Evolutionary conservation across 2,888 invertebrate genomes (phyloP).

Genomic region (Scaeva pyrastri): DNA sequence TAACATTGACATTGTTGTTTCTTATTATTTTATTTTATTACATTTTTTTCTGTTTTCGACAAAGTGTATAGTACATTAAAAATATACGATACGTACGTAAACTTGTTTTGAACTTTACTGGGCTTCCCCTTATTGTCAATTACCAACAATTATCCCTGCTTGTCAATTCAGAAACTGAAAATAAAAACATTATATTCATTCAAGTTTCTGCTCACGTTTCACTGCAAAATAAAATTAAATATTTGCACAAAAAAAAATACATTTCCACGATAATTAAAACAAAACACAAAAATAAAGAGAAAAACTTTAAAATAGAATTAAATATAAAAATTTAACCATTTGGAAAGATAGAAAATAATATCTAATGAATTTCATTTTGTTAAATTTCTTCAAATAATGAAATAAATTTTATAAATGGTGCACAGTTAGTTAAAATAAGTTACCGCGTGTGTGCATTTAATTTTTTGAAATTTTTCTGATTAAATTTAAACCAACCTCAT

Average conservation of each 20-base stretch:
- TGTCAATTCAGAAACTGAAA: constrained; percentile 21
- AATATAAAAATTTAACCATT: constrained; percentile 52
- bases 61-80: too few relatives aligned
- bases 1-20: constrained; percentile 34
- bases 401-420: constrained; percentile 1
- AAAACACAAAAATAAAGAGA: neutral
- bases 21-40: constrained; percentile 1
- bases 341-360: constrained; percentile 47
- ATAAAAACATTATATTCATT: neutral
- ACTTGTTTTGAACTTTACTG: constrained; percentile 5
- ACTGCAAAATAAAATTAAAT: constrained; percentile 34
- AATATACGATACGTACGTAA: neutral
- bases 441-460: constrained; percentile 46
- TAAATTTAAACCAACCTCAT: constrained; percentile 49
- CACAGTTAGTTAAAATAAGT: constrained; percentile 13
- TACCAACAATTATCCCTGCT: neutral
- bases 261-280: constrained; percentile 12
- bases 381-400: constrained; percentile 63
- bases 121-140: constrained; percentile 23
- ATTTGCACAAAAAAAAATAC: constrained; percentile 34
- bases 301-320: constrained; percentile 15
- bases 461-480: constrained; percentile 25
- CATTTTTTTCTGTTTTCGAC: neutral
- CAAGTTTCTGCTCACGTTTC: constrained; percentile 12
- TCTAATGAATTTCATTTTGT: constrained; percentile 72